Evolutionary conservation across 2,888 invertebrate genomes (phyloP).

Genomic region (Heliconius sara): DNA sequence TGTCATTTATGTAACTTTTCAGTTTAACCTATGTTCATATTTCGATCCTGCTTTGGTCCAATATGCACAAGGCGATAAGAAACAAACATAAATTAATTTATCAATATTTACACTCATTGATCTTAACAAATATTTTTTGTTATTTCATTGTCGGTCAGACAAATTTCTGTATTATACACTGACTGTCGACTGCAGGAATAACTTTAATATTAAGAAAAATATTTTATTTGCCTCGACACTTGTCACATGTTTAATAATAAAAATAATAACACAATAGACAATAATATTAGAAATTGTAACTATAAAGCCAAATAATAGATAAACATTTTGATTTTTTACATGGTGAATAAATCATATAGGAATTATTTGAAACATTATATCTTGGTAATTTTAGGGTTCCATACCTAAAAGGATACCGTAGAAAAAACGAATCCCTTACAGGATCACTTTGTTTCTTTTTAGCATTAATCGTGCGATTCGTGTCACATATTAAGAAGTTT

Average conservation of each 20-base stretch:
- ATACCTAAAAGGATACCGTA: no score
- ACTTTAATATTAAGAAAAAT: neutral
- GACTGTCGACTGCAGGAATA: neutral
- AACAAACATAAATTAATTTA: conserved; percentile 73
- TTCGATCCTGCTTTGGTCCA: neutral
- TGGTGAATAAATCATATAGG: no score
- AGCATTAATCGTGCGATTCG: neutral
- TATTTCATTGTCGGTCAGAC: conserved; percentile 45
- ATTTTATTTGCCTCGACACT: neutral
- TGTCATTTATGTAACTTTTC: neutral
- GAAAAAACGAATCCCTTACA: no score
- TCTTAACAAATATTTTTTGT: conserved; percentile 47
- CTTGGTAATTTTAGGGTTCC: no score
- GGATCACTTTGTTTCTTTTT: neutral
- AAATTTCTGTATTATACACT: neutral
- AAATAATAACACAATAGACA: neutral
- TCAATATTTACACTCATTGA: conserved; percentile 69
- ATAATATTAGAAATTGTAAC: neutral
- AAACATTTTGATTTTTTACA: no score
- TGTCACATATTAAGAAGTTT: neutral
- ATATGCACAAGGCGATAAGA: conserved; percentile 36
- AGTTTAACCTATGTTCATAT: neutral
- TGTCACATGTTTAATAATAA: neutral
- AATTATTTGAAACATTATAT: no score
- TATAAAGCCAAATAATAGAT: no score